Base-by-base conservation (phyloP, 2,888 invertebrate species). In the Papilio protenor region DNA sequence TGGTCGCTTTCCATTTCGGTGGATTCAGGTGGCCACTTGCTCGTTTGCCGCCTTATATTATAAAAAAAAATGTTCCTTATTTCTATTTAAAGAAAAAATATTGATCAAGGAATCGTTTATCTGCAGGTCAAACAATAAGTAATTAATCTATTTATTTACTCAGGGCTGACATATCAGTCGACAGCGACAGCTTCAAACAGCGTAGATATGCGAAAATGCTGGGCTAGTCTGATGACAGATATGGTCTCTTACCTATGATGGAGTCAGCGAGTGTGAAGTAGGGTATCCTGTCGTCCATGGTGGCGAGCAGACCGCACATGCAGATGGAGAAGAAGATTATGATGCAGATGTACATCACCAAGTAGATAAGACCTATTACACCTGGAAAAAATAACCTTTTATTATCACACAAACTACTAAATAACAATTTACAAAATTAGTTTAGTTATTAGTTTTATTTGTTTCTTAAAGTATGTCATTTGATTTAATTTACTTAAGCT, bases 291-390 rank as follows among this genome's bases (percentile, higher is more conserved):
- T 96, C 95, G 83, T 96, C 96, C 87, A 99, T 92, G 5, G 97
- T 96, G 70, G 96, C 95, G 83, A 98, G 94, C 84, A 99, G 95
- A 5, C 97, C 97, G 86, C 97, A 96, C 96, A 99, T 96, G 93
- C 98, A 98, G 85, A 98, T 96, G 45, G 98, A 96, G 94, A 98
- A 99, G 88, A 99, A 96, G 73, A 97, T 97, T 79, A 98, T 97
- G 89, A 99, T 95, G 84, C 96, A 96, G 84, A 96, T 95, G 93
- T 98, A 99, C 96, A 99, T 99, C 85, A 98, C 96, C 80, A 96
- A 85, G 94, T 99, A 99, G 95, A 99, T 99, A 57, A 97, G 83
- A 14, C 97, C 93, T 77, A 99, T 96, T 89, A 98, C 97, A 81
- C 96, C 98, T 98, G 96, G 73, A 96, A 96, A 77, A 64, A 84